Evolutionary conservation across 2,888 invertebrate species (phyloP), one percentile per base, ranked within the genome.

Genomic region (Abscondita cerata): DNA sequence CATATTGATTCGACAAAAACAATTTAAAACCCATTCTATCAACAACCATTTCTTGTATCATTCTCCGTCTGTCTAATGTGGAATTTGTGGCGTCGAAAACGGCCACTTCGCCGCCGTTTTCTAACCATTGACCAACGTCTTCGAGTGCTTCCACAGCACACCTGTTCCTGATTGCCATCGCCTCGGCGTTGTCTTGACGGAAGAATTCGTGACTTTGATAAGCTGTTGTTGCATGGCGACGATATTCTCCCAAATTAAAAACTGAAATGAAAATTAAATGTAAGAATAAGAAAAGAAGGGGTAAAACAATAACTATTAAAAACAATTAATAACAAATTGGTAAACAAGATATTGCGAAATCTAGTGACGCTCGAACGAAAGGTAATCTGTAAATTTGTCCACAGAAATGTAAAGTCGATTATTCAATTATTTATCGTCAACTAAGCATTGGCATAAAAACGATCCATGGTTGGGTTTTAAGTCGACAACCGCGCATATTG

Each of bases 61-160:
- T 85, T 71, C 91, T 87, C 70, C 99, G 86, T 55, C 99, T 85
- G 70, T 95, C 95, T 68, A 89, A 82, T 0, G 98, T 98, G 0
- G 99, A 98, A 80, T 99, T 99, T 8, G 99, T 99, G 0, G 99
- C 99, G 83, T 99, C 99, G 76, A 99, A 98, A 6, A 99, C 96
- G 12, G 97, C 98, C 12, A 99, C 98, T 84, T 98, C 98, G 0
- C 98, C 98, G 0, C 87, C 86, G 68, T 88, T 89, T 67, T 90
- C 89, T 68, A 89, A 83, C 89, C 98, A 98, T 73, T 89, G 87
- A 80, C 96, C 95, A 63, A 98, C 95, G 78, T 99, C 99, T 68
- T 96, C 90, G 16, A 98, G 83, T 0, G 98, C 98, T 77, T 96
- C 92, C 70, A 93, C 86, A 25, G 98, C 98, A 80, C 98, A 98